Conservation (phyloP, 92 coral and sea anemone species). For the Phenganax subtilis region DNA sequence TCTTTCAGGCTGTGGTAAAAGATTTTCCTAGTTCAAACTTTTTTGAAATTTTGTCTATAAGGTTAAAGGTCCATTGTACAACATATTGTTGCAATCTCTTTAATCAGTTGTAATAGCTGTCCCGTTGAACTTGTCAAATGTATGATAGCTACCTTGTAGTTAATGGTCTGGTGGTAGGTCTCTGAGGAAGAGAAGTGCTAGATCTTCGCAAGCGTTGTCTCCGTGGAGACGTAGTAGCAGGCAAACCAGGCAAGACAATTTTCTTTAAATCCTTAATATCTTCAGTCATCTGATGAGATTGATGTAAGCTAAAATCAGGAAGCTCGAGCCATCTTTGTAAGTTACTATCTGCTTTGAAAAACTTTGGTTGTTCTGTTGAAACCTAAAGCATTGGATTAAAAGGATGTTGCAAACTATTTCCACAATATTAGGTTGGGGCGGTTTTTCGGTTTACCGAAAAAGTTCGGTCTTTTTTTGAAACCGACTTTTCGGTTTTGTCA, state of each 20-base stretch:
- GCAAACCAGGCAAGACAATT: not conserved
- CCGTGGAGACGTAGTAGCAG: not conserved
- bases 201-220: not conserved
- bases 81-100: not conserved
- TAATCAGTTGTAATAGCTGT: not conserved
- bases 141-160: not conserved
- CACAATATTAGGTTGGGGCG: not conserved
- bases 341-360: slow-evolving; percentile 72
- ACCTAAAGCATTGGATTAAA: slow-evolving; percentile 32
- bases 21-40: too few relatives aligned
- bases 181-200: slow-evolving; percentile 7
- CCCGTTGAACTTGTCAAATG: not conserved
- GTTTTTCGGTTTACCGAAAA: too few relatives aligned
- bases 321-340: slow-evolving; percentile 74
- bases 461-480: too few relatives aligned
- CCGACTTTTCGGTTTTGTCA: too few relatives aligned
- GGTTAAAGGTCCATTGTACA: too few relatives aligned
- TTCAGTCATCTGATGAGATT: not conserved
- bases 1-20: too few relatives aligned
- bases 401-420: not conserved
- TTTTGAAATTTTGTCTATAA: too few relatives aligned
- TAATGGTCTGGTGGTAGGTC: slow-evolving; percentile 20
- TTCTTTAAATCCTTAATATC: not conserved
- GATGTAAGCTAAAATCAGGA: slow-evolving; percentile 5
- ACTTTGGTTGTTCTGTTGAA: slow-evolving; percentile 73